Evolutionary conservation across 2,113 vertebrate species (phyloP).

Genomic region (Enhydra lutris): DNA sequence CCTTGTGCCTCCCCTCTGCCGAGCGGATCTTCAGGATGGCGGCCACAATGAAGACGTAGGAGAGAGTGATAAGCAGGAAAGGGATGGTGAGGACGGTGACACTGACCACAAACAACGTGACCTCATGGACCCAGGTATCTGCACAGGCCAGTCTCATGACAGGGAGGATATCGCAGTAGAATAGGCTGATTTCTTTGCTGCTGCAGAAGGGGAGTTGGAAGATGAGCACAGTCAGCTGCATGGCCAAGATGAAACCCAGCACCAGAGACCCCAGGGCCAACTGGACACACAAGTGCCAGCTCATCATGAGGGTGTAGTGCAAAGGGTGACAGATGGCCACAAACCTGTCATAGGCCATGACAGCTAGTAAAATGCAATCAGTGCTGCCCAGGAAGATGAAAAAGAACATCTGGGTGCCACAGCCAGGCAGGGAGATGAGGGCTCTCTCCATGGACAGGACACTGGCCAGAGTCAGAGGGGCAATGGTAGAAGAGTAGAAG

Average conservation of each 20-base stretch:
- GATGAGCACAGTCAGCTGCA: slow-evolving; percentile 42
- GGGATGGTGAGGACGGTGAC: slow-evolving; percentile 29
- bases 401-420: slow-evolving; percentile 62
- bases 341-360: slow-evolving; percentile 66
- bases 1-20: slow-evolving; percentile 14
- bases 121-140: background rate
- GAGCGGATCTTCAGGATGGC: slow-evolving; percentile 14
- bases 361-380: slow-evolving; percentile 56
- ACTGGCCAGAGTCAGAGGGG: slow-evolving; percentile 61
- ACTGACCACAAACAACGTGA: slow-evolving; percentile 10
- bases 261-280: slow-evolving; percentile 26
- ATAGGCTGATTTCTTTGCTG: slow-evolving; percentile 51
- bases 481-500: slow-evolving; percentile 8
- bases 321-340: slow-evolving; percentile 67
- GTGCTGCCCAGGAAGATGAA: slow-evolving; percentile 49
- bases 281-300: background rate
- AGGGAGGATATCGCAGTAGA: slow-evolving; percentile 63
- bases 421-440: slow-evolving; percentile 31
- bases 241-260: slow-evolving; percentile 25
- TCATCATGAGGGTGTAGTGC: slow-evolving; percentile 60
- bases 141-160: slow-evolving; percentile 44
- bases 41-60: background rate
- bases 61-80: slow-evolving; percentile 46
- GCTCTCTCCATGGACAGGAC: background rate
- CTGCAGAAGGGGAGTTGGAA: slow-evolving; percentile 67